Evolutionary conservation across 2,888 invertebrate genomes (phyloP).

Genomic region (Siphlonurus alternatus): DNA sequence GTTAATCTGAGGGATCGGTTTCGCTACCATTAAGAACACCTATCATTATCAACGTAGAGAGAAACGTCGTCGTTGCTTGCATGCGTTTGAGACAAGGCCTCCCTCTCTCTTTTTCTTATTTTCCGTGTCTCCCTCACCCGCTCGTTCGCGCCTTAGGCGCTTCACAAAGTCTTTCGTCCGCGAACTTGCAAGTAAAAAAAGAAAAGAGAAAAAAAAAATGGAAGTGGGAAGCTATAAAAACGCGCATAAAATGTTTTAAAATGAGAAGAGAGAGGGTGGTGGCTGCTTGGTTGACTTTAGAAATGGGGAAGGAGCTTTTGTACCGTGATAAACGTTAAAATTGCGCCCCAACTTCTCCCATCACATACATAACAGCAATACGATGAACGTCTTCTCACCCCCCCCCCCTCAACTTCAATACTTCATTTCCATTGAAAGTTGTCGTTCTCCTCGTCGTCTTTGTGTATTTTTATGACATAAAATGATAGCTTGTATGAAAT

Average conservation of each 20-base stretch:
- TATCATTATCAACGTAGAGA: neutral
- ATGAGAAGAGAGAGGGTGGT: neutral
- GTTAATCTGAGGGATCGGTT: neutral
- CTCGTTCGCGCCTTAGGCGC: no score
- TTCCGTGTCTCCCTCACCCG: no score
- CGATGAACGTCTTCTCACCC: neutral
- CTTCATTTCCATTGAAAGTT: neutral
- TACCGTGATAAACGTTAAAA: neutral
- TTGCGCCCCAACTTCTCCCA: neutral
- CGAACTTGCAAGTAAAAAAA: neutral
- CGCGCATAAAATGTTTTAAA: neutral
- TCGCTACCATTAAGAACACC: neutral
- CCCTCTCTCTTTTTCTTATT: no score
- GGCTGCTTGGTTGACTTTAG: neutral
- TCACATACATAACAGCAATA: no score
- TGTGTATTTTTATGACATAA: neutral
- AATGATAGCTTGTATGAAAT: neutral
- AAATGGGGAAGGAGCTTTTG: neutral
- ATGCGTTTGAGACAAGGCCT: no score
- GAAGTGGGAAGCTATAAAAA: neutral
- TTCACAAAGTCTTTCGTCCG: no score
- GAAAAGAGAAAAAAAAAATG: neutral
- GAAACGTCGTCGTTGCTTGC: no score
- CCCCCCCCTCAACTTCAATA: neutral
- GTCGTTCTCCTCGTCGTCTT: neutral